Evolutionary conservation across 1,140 invertebrate species (phyloP), one percentile per base, ranked within the genome.

Genomic region (Hetaerina americana): DNA sequence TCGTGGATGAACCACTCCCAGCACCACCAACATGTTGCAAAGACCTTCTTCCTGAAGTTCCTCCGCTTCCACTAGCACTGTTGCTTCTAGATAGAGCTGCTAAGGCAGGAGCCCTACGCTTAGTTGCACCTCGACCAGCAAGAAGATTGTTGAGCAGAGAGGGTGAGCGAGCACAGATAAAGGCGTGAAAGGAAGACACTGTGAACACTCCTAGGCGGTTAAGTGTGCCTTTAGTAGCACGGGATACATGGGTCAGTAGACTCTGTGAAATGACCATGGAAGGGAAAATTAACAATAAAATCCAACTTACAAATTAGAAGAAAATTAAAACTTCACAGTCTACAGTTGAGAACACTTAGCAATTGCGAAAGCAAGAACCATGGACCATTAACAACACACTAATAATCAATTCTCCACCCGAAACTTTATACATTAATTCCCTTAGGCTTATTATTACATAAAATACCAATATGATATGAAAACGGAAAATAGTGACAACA

Each of bases 151-250:
- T 96, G 66, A 97, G 86, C 75, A 96, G 83, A 68, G 93, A 96
- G 26, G 94, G 94, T 79, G 93, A 95, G 70, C 96, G 87, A 27
- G 96, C 95, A 80, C 95, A 97, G 72, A 98, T 96, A 81, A 97
- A 96, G 74, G 96, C 96, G 80, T 99, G 96, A 85, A 98, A 97
- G 68, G 95, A 97, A 57, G 95, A 97, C 66, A 98, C 96, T 24
- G 95, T 98, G 85, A 98, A 98, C 69, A 98, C 95, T 67, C 96
- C 96, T 76, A 98, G 84, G 78, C 95, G 93, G 82, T 97, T 97
- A 75, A 99, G 84, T 27, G 92, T 96, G 75, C 90, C 91, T 84
- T 98, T 99, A 70, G 95, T 97, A 75, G 92, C 89, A 76, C 95
- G 90, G 25, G 95, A 97, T 67, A 97, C 95, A 84, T 96, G 94